Evolutionary conservation across 2,888 invertebrate genomes (phyloP).

Genomic region (Drosophila glabriapex): DNA sequence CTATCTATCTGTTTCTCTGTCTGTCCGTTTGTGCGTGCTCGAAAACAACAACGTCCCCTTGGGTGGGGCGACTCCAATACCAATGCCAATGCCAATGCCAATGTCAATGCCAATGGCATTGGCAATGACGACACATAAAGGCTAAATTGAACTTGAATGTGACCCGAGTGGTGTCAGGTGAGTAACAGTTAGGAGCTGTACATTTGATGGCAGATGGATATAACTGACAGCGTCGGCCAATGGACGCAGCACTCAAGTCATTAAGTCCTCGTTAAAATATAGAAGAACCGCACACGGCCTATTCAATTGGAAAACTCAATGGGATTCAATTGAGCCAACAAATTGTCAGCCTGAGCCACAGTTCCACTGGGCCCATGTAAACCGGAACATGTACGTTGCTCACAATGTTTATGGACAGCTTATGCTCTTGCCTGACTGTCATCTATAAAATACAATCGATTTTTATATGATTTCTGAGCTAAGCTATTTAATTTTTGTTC

Average conservation of each 20-base stretch:
- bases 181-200: not conserved
- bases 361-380: not conserved
- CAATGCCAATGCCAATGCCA: slow-evolving; percentile 29
- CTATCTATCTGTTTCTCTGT: slow-evolving; percentile 6
- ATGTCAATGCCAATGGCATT: slow-evolving; percentile 24
- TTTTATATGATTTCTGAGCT: not conserved
- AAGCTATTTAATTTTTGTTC: not conserved
- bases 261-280: slow-evolving; percentile 58
- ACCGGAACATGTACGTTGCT: slow-evolving; percentile 42
- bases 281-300: slow-evolving; percentile 34
- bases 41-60: slow-evolving; percentile 56
- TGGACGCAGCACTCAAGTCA: slow-evolving; percentile 48
- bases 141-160: slow-evolving; percentile 74
- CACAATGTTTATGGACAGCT: slow-evolving; percentile 30
- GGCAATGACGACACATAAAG: slow-evolving; percentile 63
- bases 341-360: slow-evolving; percentile 1
- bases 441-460: not conserved
- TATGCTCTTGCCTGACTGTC: not conserved
- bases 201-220: slow-evolving; percentile 30
- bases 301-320: slow-evolving; percentile 69
- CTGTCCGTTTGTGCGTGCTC: slow-evolving; percentile 33
- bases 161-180: slow-evolving; percentile 52
- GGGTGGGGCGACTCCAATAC: slow-evolving; percentile 47
- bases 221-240: slow-evolving; percentile 29
- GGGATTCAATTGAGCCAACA: slow-evolving; percentile 58